A percentile compares a stretch with the other conserved stretches of the same genome.
Evolutionary conservation across 2,113 vertebrate genomes (phyloP).

Genomic region (Platysteira castanea): DNA sequence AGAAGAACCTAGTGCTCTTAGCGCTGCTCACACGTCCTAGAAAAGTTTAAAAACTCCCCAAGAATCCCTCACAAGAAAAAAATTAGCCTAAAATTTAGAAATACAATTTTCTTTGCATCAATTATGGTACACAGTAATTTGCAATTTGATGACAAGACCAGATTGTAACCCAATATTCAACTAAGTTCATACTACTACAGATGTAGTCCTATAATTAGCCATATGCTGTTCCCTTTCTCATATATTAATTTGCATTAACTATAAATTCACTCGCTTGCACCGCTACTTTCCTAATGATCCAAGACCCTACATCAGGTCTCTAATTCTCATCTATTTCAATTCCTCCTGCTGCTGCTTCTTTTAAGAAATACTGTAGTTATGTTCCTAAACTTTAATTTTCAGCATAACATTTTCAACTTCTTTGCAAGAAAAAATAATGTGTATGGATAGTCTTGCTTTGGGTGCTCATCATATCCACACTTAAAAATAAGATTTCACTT

Average conservation of each 20-base stretch:
- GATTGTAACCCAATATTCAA: background rate
- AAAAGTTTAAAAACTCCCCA: background rate
- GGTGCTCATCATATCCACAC: background rate
- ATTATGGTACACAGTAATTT: background rate
- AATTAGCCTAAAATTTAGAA: background rate
- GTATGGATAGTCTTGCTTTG: background rate
- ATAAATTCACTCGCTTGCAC: background rate
- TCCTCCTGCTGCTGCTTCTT: background rate
- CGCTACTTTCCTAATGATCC: background rate
- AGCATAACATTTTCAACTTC: background rate
- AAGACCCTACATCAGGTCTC: background rate
- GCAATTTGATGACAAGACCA: constrained; percentile 8
- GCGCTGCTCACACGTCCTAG: background rate
- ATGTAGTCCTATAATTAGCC: constrained; percentile 37
- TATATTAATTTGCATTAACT: constrained; percentile 11
- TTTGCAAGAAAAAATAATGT: background rate
- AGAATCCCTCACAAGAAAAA: background rate
- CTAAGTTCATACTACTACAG: constrained; percentile 1
- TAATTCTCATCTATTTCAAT: background rate
- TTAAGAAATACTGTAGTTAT: background rate
- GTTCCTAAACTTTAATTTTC: background rate
- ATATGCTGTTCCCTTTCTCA: constrained; percentile 8
- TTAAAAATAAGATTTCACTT: background rate
- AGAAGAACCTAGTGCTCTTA: background rate
- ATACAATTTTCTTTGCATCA: background rate